Conservation (phyloP, 2,888 invertebrate genomes). For the Hydraecia micacea region DNA sequence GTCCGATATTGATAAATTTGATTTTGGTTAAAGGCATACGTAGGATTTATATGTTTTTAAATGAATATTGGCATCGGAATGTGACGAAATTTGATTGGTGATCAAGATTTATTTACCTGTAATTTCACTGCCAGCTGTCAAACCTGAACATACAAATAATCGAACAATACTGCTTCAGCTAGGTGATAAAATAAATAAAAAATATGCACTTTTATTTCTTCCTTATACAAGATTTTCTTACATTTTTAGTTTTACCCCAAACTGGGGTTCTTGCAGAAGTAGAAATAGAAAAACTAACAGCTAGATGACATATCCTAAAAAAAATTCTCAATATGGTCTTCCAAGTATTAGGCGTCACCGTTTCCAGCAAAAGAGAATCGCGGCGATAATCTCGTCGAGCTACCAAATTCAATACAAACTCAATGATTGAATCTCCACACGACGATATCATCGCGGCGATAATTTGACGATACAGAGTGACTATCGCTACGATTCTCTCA, state of each 20-base stretch:
- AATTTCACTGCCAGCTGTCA: not conserved
- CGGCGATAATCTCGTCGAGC: not conserved
- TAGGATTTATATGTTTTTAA: not conserved
- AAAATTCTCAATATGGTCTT: no score
- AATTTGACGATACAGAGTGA: not conserved
- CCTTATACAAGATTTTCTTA: no score
- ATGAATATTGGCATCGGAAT: not conserved
- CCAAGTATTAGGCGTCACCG: not conserved
- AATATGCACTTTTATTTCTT: no score
- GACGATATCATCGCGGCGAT: not conserved
- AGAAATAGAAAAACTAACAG: no score
- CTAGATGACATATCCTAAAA: not conserved
- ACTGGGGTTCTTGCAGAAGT: no score
- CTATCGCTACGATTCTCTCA: not conserved
- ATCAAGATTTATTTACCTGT: not conserved
- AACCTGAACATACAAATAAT: not conserved
- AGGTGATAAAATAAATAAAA: no score
- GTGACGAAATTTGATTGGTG: not conserved
- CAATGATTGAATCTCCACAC: not conserved
- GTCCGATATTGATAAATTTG: slow-evolving; percentile 15
- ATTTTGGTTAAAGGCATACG: slow-evolving; percentile 5
- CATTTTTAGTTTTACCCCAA: no score
- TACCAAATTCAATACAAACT: not conserved
- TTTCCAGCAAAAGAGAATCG: not conserved
- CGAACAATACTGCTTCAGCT: not conserved